Evolutionary conservation across 2,888 invertebrate species (phyloP), one percentile per base, ranked within the genome.

Genomic region (Azorinus chamasolen): DNA sequence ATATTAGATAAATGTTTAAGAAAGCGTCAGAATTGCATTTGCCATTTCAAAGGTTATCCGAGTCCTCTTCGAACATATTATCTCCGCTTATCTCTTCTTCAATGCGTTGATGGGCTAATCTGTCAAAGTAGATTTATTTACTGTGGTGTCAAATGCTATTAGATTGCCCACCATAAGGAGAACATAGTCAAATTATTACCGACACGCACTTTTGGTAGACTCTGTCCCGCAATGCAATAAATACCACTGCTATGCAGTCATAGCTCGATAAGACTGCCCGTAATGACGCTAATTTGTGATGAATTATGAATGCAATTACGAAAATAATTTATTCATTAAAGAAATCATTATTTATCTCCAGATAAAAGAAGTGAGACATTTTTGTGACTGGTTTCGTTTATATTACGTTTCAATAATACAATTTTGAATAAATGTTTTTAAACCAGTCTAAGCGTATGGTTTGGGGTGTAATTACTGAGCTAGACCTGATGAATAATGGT

Each of bases 111-210:
- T 69, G 53, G 71, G 46, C 64, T 54, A 50, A 80, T 80, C 69
- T 80, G 79, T 76, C 79, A 80, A 72, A 75, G 18, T 64, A 79
- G 71, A 76, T 76, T 62, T 66, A 66, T 70, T 66, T 62, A 61
- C 55, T 71, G 62, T 65, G n/a, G 63, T 71, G 76, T 62, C 76
- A 70, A 71, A 71, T 55, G 53, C 61, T 62, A 41, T 61, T 57
- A 58, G 62, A 75, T 61, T 64, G 65, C 53, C 65, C 54, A 27
- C 45, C 53, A 25, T 63, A 53, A 68, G 63, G 48, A 58, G 54
- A 18, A n/a, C 53, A 48, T 63, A 58, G 68, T 53, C 68, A 74
- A 74, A 74, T 69, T 63, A 74, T 39, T 43, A 16, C 20, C 43
- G 53, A 45, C 64, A 64, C 64, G 69, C 63, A 75, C 51, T 8